phyloP scores from a whole-genome alignment of 1,140 invertebrate genomes.

The Globodera rostochiensis region DNA sequence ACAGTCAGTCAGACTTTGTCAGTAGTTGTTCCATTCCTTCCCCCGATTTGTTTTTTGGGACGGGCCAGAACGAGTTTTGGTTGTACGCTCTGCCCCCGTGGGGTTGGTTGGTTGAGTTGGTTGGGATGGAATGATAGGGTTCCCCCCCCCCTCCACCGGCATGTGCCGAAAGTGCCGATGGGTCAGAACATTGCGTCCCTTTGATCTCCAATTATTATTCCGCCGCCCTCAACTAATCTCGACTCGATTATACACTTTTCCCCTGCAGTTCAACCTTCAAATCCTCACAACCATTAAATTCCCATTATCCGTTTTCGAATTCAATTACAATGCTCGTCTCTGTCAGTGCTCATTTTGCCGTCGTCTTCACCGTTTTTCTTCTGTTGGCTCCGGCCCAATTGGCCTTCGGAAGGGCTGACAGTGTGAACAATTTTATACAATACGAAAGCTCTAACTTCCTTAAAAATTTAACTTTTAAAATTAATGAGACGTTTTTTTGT shows the following conservation, averaged over 20 bases:
- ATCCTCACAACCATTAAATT: not conserved
- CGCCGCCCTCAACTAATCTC: not conserved
- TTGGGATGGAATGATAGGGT: no score
- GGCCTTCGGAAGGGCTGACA: not conserved
- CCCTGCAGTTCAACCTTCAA: not conserved
- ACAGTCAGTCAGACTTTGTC: no score
- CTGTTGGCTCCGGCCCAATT: not conserved
- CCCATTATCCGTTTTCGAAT: not conserved
- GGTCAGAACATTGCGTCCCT: not conserved
- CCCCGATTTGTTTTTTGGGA: no score
- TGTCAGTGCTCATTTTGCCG: constrained; percentile 28
- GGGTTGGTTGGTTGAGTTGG: no score
- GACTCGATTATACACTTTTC: not conserved
- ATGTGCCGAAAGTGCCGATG: not conserved
- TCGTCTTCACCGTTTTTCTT: constrained; percentile 4
- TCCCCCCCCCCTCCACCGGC: no score
- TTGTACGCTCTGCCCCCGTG: no score
- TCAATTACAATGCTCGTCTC: constrained; percentile 4
- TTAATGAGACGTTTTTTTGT: no score
- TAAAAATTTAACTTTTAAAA: no score
- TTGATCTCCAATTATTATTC: not conserved
- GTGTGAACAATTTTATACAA: no score
- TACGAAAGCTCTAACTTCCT: no score
- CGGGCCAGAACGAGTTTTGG: no score
- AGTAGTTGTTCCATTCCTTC: no score